Evolutionary conservation across 2,113 vertebrate species (phyloP).

Genomic region (Muntiacus reevesi): DNA sequence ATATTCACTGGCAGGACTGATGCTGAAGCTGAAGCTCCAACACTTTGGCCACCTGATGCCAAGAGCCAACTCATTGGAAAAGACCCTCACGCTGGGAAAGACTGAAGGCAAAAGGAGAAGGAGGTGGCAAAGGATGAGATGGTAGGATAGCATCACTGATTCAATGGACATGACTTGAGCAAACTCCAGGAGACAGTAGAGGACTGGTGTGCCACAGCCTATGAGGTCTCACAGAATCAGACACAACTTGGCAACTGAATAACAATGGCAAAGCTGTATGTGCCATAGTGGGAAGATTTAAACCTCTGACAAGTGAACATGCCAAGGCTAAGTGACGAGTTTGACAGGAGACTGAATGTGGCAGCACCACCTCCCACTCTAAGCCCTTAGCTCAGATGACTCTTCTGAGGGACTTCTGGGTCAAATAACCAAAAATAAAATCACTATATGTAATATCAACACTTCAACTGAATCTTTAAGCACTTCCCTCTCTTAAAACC

Average conservation of each 20-base stretch:
- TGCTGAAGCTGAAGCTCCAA: not conserved
- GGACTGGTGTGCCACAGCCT: not conserved
- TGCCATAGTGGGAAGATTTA: not conserved
- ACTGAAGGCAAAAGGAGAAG: not conserved
- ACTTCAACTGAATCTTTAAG: not conserved
- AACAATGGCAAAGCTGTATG: not conserved
- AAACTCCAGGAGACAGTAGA: not conserved
- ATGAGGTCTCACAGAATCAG: not conserved
- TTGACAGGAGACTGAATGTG: not conserved
- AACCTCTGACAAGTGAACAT: not conserved
- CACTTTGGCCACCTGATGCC: not conserved
- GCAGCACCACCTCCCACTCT: not conserved
- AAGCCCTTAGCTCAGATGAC: not conserved
- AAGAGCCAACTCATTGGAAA: not conserved
- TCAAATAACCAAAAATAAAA: not conserved
- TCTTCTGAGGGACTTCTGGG: not conserved
- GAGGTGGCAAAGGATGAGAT: not conserved
- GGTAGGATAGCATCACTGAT: not conserved
- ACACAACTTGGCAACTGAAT: not conserved
- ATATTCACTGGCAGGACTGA: not conserved
- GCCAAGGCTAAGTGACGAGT: not conserved
- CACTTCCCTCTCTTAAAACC: not conserved
- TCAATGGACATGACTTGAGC: not conserved
- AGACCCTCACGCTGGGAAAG: not conserved
- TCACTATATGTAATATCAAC: not conserved